Base-by-base conservation (phyloP, 2,113 vertebrate species). In the Phasianus colchicus region DNA sequence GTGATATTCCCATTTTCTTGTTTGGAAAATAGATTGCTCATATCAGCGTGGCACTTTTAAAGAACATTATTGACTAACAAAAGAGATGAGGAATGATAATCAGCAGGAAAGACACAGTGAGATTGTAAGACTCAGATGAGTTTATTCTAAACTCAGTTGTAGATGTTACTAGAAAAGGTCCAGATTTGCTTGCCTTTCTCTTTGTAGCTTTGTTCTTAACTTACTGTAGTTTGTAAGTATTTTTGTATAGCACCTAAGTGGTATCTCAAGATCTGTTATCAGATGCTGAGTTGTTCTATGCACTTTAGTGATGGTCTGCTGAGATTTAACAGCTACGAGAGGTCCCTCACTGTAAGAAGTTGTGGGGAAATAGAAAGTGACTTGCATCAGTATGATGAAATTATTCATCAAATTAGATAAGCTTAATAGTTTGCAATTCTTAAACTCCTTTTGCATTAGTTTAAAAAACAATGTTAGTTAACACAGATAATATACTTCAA, bases 391-490 rank as follows among this genome's bases (percentile, higher is more conserved):
- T 32, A 74, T 36, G 10, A 48, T 75, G 3, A 66, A 63, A 52
- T 63, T 45, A 6, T n/a, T 76, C 27, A 36, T 14, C 17, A n/a
- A 11, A 5, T 21, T 76, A 24, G 3, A 10, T 77, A n/a, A 64
- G 38, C 47, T 55, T 43, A 84, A 40, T 2, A 63, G 21, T 21
- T 84, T 40, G 27, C 10, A 54, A 36, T 25, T 45, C 14, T 34
- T 58, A 38, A 72, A 50, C 3, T 18, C 47, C 76, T 72, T 72
- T 65, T 45, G 32, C 22, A 73, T 54, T 10, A 29, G 58, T 83
- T 90, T 90, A 77, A 89, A 83, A 96, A 82, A 30, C 16, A 63
- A 11, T 60, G 47, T 43, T 85, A 92, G 85, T 88, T 92, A 88
- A 84, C 38, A 88, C 92, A 84, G 92, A 65, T 77, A 73, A 57